Evolutionary conservation across 2,113 vertebrate species (phyloP).

Genomic region (Uria aalge): DNA sequence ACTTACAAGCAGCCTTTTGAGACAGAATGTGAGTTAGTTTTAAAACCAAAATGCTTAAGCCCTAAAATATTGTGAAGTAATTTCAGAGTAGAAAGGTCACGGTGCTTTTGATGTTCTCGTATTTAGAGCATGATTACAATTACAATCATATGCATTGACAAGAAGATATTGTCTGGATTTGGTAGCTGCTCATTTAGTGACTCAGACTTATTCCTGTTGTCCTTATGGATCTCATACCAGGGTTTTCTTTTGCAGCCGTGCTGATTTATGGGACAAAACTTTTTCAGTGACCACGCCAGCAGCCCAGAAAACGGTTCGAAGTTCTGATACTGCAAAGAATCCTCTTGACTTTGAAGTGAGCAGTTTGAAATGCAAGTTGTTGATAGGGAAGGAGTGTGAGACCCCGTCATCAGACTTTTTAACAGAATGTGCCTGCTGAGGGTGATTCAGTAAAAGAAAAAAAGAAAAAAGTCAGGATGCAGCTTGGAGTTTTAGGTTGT

Average conservation of each 20-base stretch:
- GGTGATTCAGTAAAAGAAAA: background rate
- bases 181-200: slow-evolving; percentile 56
- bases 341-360: background rate
- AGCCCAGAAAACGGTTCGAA: background rate
- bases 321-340: background rate
- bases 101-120: slow-evolving; percentile 2
- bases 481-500: background rate
- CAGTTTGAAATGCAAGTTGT: background rate
- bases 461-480: background rate
- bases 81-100: slow-evolving; percentile 46
- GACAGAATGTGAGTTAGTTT: background rate
- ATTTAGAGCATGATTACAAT: slow-evolving; percentile 35
- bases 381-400: background rate
- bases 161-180: slow-evolving; percentile 32
- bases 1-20: background rate
- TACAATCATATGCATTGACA: slow-evolving; percentile 15
- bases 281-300: background rate
- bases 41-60: background rate
- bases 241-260: background rate
- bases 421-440: background rate
- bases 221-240: background rate
- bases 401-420: background rate
- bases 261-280: background rate
- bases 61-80: slow-evolving; percentile 20
- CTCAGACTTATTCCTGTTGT: slow-evolving; percentile 28